phyloP scores from a whole-genome alignment of 2,888 invertebrate species.

The Mycalesis mineus region DNA sequence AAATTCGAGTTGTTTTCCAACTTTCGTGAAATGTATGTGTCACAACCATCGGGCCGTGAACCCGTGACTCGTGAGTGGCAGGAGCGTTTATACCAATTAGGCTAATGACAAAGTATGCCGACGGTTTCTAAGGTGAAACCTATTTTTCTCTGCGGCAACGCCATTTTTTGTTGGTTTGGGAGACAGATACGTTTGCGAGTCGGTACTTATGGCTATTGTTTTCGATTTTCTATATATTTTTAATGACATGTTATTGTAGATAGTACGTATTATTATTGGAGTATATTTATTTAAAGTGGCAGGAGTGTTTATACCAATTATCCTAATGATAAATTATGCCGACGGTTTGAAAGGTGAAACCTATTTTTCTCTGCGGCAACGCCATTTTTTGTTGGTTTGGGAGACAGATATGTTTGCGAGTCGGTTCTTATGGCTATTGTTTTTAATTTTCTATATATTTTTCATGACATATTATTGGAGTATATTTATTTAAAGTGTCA shows the following conservation, averaged over 20 bases:
- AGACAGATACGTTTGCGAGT: too few relatives aligned
- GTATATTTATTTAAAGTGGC: too few relatives aligned
- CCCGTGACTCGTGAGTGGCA: background rate
- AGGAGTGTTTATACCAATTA: background rate
- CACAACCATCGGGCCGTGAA: background rate
- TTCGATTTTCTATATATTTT: too few relatives aligned
- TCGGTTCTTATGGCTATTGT: too few relatives aligned
- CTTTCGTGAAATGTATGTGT: conserved; percentile 2
- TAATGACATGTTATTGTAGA: too few relatives aligned
- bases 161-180: background rate
- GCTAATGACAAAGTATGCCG: background rate
- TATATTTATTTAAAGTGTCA: too few relatives aligned
- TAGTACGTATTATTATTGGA: too few relatives aligned
- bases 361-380: background rate
- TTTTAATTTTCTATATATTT: too few relatives aligned
- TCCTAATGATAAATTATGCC: background rate
- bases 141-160: background rate
- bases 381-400: too few relatives aligned
- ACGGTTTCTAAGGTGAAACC: background rate
- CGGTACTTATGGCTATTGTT: too few relatives aligned
- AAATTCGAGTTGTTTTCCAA: background rate
- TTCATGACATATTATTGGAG: too few relatives aligned
- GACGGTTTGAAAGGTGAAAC: background rate
- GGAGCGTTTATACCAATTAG: background rate
- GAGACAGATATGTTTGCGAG: too few relatives aligned